Base-by-base conservation (phyloP, 2,888 invertebrate genomes). In the Phytoseiulus persimilis region DNA sequence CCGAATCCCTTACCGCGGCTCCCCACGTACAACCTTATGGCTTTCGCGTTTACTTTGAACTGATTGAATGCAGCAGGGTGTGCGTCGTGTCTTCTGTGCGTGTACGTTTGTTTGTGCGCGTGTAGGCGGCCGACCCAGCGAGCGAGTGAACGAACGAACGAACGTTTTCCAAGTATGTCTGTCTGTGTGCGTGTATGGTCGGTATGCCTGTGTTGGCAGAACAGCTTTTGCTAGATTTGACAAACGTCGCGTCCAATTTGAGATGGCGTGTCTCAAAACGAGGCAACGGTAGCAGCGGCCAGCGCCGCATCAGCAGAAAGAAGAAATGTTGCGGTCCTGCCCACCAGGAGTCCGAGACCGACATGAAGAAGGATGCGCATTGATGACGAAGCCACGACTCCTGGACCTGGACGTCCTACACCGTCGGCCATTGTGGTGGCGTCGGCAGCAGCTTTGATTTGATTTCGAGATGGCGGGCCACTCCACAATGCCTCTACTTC, bases 151-250 rank as follows among this genome's bases (percentile, higher is more conserved):
- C 65, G 65, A 2, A 65, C 65, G 65, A 23, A 65, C 65, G 65
- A 65, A 65, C 65, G 65, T 14, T 65, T 65, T 65, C 65, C 65
- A 28, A 65, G 65, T 65, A 28, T 18, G 65, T 65, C 1, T 65
- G 65, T 65, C 1, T 65, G 23, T 65, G 65, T 39, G 5, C 9
- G 39, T 39, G 39, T 39, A 9, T 39, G 39, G 39, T 65, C 18
- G 65, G 65, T 18, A 65, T 65, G 65, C 9, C 65, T 65, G 65
- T 65, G 65, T 65, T 28, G 65, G 65, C 18, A 28, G 65, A 65
- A 65, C 65, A 65, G 65, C 65, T 65, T 65, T 65, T 65, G 65
- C 65, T 65, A 65, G 65, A 65, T 65, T 65, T 65, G 65, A 65
- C 65, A 65, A 23, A 65, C 65, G 65, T 65, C 65, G 65, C 65